These are phyloP conservation scores for Tetramorium simillimum DNA, from an alignment of 1,140 invertebrate species.

Conservation along the genomic window DNA sequence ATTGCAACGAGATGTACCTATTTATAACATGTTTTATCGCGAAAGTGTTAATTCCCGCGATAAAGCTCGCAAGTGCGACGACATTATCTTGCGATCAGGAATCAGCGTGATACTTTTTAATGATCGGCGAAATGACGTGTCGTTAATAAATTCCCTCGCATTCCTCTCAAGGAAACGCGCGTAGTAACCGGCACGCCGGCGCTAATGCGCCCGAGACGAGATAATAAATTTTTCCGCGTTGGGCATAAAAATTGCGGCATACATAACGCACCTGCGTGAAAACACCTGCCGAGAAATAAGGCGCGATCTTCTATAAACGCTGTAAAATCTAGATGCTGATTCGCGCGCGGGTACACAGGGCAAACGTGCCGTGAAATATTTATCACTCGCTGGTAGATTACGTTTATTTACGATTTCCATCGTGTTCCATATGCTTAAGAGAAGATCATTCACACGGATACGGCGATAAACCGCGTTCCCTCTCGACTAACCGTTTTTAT, in stretches of 20 bases:
- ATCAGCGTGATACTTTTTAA: constrained; percentile 47
- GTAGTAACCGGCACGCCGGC: constrained; percentile 20
- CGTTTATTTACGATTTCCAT: constrained; percentile 44
- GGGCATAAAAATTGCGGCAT: constrained; percentile 37
- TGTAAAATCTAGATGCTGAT: constrained; percentile 61
- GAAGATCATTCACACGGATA: constrained; percentile 15
- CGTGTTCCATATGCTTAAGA: background rate
- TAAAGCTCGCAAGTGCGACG: background rate
- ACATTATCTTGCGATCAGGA: constrained; percentile 11
- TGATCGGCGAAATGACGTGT: constrained; percentile 35
- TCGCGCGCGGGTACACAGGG: constrained; percentile 1
- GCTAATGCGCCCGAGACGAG: constrained; percentile 32
- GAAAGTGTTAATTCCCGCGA: background rate
- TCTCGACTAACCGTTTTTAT: background rate
- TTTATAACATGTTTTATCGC: background rate
- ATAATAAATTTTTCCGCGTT: constrained; percentile 42
- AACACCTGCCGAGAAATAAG: constrained; percentile 61
- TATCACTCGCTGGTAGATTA: constrained; percentile 44
- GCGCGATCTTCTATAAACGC: constrained; percentile 49
- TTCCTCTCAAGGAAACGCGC: background rate
- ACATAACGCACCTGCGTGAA: constrained; percentile 26
- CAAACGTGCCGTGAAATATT: constrained; percentile 48
- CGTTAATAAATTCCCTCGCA: constrained; percentile 37
- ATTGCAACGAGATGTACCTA: background rate
- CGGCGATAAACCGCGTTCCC: background rate